Conservation (phyloP, 2,113 vertebrate genomes). For the Martes martes region DNA sequence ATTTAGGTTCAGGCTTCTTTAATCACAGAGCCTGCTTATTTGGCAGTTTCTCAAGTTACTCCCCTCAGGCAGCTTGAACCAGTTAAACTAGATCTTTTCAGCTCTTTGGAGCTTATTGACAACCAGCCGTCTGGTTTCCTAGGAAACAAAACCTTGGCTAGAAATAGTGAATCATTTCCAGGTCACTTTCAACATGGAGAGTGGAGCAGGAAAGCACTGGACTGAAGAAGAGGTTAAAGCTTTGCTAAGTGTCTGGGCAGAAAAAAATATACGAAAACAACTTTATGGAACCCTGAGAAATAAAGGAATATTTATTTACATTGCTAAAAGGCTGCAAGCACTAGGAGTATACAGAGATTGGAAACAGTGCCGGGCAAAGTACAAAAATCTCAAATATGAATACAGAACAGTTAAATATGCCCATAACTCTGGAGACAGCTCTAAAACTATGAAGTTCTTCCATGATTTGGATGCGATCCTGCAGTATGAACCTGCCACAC, state of each 20-base stretch:
- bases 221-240: constrained; percentile 89
- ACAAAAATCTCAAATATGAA: constrained; percentile 91
- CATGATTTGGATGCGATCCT: constrained; percentile 83
- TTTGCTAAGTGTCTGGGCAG: constrained; percentile 91
- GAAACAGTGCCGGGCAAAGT: constrained; percentile 92
- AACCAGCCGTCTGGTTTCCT: constrained; percentile 95
- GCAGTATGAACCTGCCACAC: constrained; percentile 76
- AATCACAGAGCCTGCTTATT: constrained; percentile 80
- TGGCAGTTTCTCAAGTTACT: constrained; percentile 95
- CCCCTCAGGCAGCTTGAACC: constrained; percentile 93
- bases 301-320: constrained; percentile 92
- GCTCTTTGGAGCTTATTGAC: constrained; percentile 87
- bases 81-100: constrained; percentile 92
- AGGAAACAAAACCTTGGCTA: constrained; percentile 93
- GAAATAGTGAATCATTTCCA: constrained; percentile 93
- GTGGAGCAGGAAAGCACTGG: constrained; percentile 87
- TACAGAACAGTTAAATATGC: constrained; percentile 86
- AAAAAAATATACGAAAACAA: constrained; percentile 86
- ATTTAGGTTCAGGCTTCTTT: constrained; percentile 71
- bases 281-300: constrained; percentile 87
- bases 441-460: constrained; percentile 86
- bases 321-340: constrained; percentile 91
- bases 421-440: constrained; percentile 79
- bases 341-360: constrained; percentile 90
- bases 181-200: constrained; percentile 94